Evolutionary conservation across 2,113 vertebrate genomes (phyloP), one percentile per base, ranked within the genome.

Genomic region (Brachypodius melanocephalos): DNA sequence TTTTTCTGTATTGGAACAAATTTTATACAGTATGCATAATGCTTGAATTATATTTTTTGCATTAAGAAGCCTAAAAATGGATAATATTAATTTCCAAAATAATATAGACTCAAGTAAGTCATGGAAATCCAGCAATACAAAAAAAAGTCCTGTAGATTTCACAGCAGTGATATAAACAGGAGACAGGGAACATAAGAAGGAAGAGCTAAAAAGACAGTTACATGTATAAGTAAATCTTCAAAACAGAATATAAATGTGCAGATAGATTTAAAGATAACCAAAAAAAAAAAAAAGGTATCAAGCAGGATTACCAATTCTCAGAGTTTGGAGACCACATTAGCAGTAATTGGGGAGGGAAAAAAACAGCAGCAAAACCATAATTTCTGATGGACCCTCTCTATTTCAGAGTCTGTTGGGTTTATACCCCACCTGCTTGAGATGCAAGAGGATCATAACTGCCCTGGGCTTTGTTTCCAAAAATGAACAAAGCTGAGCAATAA

Each of bases 31-130:
- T 62, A 62, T 21, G 7, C 49, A 57, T 54, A 67, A 51, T 45
- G 25, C 21, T 92, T 94, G 77, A 85, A 65, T 76, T 84, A 16
- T 51, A 67, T 40, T 90, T 94, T 96, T 90, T 73, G 42, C 38
- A 76, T 75, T 92, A 85, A 83, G 67, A 88, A 82, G 38, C 45
- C 34, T 73, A 91, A 94, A 93, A 88, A 76, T 54, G 28, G 90
- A 57, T 42, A 73, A 90, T 85, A 96, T 69, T 90, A 84, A 59
- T 92, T 94, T 91, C 79, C 28, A 8, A 91, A 87, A 92, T 87
- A 86, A 80, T 52, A 80, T 22, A 77, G 28, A 46, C 28, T 72
- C 36, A 11, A 49, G 22, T 68, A 93, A 89, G 49, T 71, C 40
- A 58, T 22, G 25, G 43, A 87, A 91, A 93, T 75, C 51, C 65